Evolutionary conservation across 2,113 vertebrate species (phyloP), one percentile per base, ranked within the genome.

Genomic region (Cephalopholis sonnerati): DNA sequence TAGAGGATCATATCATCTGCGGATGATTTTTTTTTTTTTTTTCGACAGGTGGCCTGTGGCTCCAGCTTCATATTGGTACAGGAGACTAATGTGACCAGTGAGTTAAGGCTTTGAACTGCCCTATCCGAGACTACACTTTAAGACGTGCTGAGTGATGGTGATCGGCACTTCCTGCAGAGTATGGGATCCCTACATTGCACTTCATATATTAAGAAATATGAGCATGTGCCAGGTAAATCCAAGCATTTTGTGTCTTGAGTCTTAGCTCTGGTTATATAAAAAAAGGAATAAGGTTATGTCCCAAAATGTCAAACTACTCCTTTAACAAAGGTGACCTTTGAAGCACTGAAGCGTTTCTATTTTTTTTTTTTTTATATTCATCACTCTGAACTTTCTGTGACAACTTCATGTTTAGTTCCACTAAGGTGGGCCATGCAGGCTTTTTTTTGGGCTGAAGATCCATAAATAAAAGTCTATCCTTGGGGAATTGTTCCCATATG

Each of bases 401-500:
- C 25, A 61, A 39, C 22, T 41, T 59, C 6, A 15, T 41, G 39
- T 55, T 80, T 68, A 41, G 2, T 39, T 55, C 44, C 50, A 44
- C 46, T 7, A 22, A 44, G 55, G 10, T 64, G 24, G 73, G 5
- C 3, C 48, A 17, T 20, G 27, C 68, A 39, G 9, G 10, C 55
- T 77, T 20, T 27, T 51, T 69, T 27, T 51, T 41, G 8, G 29
- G 20, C 27, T 57, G 48, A 53, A 53, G 39, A 0, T 41, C 25
- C 24, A 17, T 55, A 27, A n/a, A 63, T 54, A 73, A 62, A 27
- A 29, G 12, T 46, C 22, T 24, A 12, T 67, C 27, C 32, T 27
- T 66, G 10, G 51, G 16, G 64, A 88, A 91, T 78, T 29, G 67
- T 46, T 91, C 59, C 83, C 88, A 86, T 79, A 74, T 92, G 88